Evolutionary conservation across 2,888 invertebrate species (phyloP), one percentile per base, ranked within the genome.

Genomic region (Danaus chrysippus): DNA sequence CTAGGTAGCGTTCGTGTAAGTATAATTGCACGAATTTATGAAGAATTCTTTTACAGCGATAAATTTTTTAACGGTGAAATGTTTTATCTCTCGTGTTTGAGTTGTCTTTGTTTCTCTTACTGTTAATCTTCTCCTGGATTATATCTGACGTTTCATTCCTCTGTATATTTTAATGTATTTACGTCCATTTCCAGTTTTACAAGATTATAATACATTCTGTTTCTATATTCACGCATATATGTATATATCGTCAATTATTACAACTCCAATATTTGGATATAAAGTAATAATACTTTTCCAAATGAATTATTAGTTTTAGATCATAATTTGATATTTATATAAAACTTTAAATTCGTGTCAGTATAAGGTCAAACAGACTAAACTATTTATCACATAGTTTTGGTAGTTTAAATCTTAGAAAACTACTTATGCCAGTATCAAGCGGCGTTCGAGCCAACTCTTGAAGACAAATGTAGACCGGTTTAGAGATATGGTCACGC

Each of bases 351-450:
- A 13, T 46, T n/a, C 2, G 17, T 10, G 49, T 17, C 49, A 46
- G 13, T 10, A n/a, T 10, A 3, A 17, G 17, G 10, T 17, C 49
- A 17, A 17, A 17, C 17, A 17, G 17, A 17, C 17, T 49, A 49
- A 49, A 10, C 5, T 49, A 55, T 46, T 42, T 49, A 49, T 55
- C 59, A 60, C 46, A 43, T 54, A 54, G 57, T 57, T 41, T 54
- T 44, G 56, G 56, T 52, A 13, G 49, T 17, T 57, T 57, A 61
- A 61, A 44, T 60, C 60, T 60, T 56, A 41, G 49, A 34, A 55
- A 58, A 58, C 62, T 54, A 59, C 59, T 59, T 58, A 56, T 62
- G 52, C 43, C 54, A 62, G 58, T 62, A 52, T 55, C 52, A 23
- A 19, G 44, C 58, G 49, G 58, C 46, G 55, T 43, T 12, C 17